Evolutionary conservation across 53 echinoderm and acorn worm genomes (phyloP).

Genomic region (Hippasteria phrygiana): DNA sequence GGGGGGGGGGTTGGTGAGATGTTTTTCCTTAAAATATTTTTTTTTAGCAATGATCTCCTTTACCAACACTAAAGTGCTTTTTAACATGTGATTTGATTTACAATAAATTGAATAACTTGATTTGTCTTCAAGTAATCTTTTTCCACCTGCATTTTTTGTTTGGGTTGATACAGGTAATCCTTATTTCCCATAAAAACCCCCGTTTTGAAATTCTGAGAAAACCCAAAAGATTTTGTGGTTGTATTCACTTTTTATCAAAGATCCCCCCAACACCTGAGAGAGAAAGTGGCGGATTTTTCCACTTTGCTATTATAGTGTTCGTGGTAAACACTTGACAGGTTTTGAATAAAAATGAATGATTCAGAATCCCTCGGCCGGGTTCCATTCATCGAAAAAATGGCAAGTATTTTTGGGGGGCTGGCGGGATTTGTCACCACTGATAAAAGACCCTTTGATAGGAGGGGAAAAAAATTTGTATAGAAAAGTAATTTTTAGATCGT

Average conservation of each 20-base stretch:
- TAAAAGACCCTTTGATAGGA: not conserved
- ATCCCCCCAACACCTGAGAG: not conserved
- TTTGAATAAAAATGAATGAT: not conserved
- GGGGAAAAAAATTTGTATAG: not conserved
- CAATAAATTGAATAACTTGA: not conserved
- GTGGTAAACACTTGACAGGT: conserved; percentile 18
- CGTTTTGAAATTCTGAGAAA: too few relatives aligned
- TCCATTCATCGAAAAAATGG: conserved; percentile 5
- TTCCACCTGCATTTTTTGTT: too few relatives aligned
- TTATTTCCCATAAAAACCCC: too few relatives aligned
- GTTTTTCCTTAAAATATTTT: not conserved
- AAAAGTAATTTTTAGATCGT: not conserved
- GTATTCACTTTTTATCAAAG: not conserved
- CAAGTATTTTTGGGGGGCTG: conserved; percentile 8
- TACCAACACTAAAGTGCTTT: not conserved
- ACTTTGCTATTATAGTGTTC: too few relatives aligned
- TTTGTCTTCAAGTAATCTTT: too few relatives aligned
- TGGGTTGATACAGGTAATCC: too few relatives aligned
- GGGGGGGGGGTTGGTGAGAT: not conserved
- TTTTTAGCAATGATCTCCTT: not conserved
- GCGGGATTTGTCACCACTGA: not conserved
- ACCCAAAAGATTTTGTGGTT: not conserved
- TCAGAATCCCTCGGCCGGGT: not conserved
- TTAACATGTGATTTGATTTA: not conserved
- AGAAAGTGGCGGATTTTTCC: not conserved